Conservation (phyloP, 2,797 vertebrate species). For the Mus caroli region DNA sequence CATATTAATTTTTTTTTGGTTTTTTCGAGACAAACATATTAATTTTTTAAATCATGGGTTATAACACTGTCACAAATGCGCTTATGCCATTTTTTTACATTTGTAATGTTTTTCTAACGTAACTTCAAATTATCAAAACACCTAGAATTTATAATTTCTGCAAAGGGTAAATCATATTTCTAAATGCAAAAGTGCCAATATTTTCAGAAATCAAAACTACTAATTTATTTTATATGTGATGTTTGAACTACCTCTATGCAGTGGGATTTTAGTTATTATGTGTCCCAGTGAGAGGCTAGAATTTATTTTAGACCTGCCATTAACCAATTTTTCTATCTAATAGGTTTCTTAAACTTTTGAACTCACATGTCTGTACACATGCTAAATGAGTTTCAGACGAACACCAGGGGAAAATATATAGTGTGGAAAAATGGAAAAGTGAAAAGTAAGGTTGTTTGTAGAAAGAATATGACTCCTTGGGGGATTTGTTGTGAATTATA, state of each 20-base stretch:
- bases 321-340: not conserved
- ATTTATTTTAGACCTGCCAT: slow-evolving; percentile 3
- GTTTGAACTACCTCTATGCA: not conserved
- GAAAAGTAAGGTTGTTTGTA: not conserved
- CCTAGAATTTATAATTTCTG: not conserved
- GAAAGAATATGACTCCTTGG: not conserved
- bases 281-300: not conserved
- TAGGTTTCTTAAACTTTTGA: slow-evolving; percentile 23
- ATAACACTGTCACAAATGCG: not conserved
- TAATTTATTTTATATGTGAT: not conserved
- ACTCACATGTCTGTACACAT: not conserved
- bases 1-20: no score
- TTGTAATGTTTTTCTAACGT: not conserved
- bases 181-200: not conserved
- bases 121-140: not conserved
- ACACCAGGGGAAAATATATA: not conserved
- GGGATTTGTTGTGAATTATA: slow-evolving; percentile 10
- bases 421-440: not conserved
- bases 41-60: not conserved
- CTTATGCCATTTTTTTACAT: not conserved
- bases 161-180: slow-evolving; percentile 1
- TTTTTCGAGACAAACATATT: no score
- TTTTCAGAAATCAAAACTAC: not conserved
- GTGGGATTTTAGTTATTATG: not conserved
- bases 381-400: not conserved